phyloP scores from a whole-genome alignment of 1,140 invertebrate species.

The Drosophila punjabiensis region DNA sequence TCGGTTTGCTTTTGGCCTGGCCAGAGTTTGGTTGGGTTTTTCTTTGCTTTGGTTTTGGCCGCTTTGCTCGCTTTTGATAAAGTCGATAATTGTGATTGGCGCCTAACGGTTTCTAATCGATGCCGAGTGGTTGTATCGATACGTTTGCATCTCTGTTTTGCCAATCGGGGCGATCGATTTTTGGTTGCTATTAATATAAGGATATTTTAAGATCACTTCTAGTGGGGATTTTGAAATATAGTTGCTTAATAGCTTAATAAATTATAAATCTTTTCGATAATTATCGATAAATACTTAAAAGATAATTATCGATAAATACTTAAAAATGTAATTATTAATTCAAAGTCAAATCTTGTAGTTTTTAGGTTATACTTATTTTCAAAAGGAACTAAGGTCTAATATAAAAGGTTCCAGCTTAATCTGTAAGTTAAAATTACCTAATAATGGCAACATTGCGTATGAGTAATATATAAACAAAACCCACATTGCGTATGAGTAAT shows the following conservation, averaged over 20 bases:
- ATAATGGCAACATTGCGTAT: too few relatives aligned
- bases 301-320: background rate
- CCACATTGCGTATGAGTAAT: background rate
- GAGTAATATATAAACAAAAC: background rate
- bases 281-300: too few relatives aligned
- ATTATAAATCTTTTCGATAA: background rate
- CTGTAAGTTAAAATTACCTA: too few relatives aligned
- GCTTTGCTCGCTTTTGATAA: constrained; percentile 51
- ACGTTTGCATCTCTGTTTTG: constrained; percentile 7
- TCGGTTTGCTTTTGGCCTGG: constrained; percentile 15
- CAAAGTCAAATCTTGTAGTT: background rate
- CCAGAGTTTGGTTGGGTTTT: constrained; percentile 24
- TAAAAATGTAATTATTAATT: background rate
- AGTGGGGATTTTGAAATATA: too few relatives aligned
- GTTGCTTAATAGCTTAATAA: too few relatives aligned
- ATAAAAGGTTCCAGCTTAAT: too few relatives aligned
- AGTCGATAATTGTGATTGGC: constrained; percentile 67
- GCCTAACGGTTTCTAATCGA: constrained; percentile 57
- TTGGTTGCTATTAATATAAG: background rate
- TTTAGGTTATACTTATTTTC: background rate
- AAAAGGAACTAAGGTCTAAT: background rate
- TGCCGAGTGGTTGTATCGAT: constrained; percentile 40
- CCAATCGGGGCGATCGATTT: constrained; percentile 1
- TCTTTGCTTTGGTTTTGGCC: constrained; percentile 15
- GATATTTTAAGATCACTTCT: too few relatives aligned